Percentiles rank a stretch among this genome's conserved stretches.
These are phyloP conservation scores for Gila robusta DNA, from an alignment of 2,797 vertebrate genomes.

Conservation along the genomic window DNA sequence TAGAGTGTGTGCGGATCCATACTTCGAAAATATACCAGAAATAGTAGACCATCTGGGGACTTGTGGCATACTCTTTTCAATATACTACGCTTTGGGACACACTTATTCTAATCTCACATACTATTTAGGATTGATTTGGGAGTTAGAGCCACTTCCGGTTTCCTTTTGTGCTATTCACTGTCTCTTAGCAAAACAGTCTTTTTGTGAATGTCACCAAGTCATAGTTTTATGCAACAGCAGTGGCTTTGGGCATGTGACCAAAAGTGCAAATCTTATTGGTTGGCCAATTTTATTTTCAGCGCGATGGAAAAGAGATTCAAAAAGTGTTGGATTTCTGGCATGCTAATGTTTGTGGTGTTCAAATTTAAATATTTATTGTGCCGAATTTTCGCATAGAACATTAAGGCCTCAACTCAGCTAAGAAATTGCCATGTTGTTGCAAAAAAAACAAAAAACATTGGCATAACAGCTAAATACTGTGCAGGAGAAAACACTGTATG, in stretches of 20 bases:
- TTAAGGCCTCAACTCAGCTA: background rate
- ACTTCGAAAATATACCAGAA: background rate
- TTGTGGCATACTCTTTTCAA: background rate
- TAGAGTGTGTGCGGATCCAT: background rate
- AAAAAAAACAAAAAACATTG: background rate
- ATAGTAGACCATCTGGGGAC: background rate
- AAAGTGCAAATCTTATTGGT: too few relatives aligned
- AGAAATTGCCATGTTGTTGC: background rate
- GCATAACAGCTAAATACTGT: background rate
- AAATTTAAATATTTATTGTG: background rate
- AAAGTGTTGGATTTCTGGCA: background rate
- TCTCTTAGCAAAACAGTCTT: background rate
- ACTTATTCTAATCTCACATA: background rate
- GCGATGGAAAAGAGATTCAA: background rate
- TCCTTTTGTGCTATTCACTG: background rate
- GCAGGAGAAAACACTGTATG: background rate
- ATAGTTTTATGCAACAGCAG: background rate
- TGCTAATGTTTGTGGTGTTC: background rate
- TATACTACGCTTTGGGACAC: background rate
- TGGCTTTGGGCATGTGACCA: background rate
- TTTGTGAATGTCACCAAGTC: background rate
- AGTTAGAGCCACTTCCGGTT: background rate
- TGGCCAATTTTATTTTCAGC: background rate
- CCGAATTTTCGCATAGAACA: background rate
- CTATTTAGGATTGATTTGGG: background rate